Evolutionary conservation across 2,888 invertebrate genomes (phyloP).

Genomic region (Melinopterus prodromus): DNA sequence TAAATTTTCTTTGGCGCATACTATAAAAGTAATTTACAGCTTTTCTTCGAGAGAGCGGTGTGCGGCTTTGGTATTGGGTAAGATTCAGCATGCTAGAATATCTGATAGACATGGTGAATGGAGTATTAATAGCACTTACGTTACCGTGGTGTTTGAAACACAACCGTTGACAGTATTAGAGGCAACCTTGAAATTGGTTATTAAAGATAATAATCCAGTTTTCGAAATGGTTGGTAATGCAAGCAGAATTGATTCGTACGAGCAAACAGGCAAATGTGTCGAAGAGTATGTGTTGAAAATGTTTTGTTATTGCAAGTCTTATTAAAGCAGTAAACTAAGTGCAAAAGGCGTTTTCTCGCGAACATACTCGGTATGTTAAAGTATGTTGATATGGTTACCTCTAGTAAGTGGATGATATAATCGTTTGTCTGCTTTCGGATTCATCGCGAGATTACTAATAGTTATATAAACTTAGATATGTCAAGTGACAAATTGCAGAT

Average conservation of each 20-base stretch:
- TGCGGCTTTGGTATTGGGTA: conserved; percentile 48
- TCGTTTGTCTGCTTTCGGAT: no score
- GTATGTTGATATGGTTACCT: no score
- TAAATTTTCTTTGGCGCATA: conserved; percentile 58
- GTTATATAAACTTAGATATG: no score
- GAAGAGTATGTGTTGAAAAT: conserved; percentile 61
- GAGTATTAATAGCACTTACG: conserved; percentile 11
- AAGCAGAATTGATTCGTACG: conserved; percentile 67
- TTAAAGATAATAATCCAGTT: background rate
- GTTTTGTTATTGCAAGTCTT: conserved; percentile 64
- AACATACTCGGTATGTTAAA: no score
- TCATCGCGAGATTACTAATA: no score
- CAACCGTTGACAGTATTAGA: conserved; percentile 20
- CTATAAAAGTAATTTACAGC: conserved; percentile 35
- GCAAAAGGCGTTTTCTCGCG: background rate
- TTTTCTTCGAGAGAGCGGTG: conserved; percentile 45
- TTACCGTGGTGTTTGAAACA: conserved; percentile 25
- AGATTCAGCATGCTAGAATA: conserved; percentile 20
- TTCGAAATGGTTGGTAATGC: conserved; percentile 67
- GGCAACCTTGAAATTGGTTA: conserved; percentile 19
- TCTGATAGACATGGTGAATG: background rate
- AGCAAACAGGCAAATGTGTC: conserved; percentile 64
- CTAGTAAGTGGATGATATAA: no score
- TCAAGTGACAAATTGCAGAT: no score
- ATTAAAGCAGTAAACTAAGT: background rate